These are phyloP conservation scores for Mesodorylaimus sp. DNA, from an alignment of 2,888 invertebrate genomes.

Conservation along the genomic window DNA sequence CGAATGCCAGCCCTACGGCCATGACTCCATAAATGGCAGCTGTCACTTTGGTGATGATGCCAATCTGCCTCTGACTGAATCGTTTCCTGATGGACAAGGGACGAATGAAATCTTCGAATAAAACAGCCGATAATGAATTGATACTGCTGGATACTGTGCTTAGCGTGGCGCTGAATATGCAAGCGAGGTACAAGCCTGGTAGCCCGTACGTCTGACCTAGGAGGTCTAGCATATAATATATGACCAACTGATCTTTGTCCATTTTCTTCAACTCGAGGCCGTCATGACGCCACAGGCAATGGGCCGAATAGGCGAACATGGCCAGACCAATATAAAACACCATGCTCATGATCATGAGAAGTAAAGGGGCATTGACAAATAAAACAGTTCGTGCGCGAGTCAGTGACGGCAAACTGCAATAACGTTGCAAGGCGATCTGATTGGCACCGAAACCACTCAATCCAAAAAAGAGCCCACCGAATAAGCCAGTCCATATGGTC, in stretches of 20 bases:
- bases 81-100: too few relatives aligned
- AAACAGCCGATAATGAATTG: constrained; percentile 12
- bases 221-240: constrained; percentile 8
- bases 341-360: constrained; percentile 16
- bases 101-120: constrained; percentile 8
- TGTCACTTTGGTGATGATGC: constrained; percentile 3
- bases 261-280: not conserved
- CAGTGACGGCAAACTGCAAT: constrained; percentile 7
- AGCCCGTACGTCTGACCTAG: constrained; percentile 6
- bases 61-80: too few relatives aligned
- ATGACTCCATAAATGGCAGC: not conserved
- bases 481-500: constrained; percentile 26
- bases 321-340: constrained; percentile 20
- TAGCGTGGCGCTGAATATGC: constrained; percentile 11
- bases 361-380: constrained; percentile 7
- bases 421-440: constrained; percentile 9
- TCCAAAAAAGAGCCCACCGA: constrained; percentile 28
- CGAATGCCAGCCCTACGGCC: constrained; percentile 8
- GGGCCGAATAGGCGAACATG: constrained; percentile 21
- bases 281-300: constrained; percentile 13
- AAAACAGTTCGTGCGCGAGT: not conserved
- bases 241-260: constrained; percentile 15
- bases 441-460: constrained; percentile 13
- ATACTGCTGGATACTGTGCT: constrained; percentile 13
- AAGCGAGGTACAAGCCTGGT: constrained; percentile 12